Percentiles rank a stretch among this genome's conserved stretches.
Conservation (phyloP, 2,888 invertebrate genomes). For the Athetis lepigone region DNA sequence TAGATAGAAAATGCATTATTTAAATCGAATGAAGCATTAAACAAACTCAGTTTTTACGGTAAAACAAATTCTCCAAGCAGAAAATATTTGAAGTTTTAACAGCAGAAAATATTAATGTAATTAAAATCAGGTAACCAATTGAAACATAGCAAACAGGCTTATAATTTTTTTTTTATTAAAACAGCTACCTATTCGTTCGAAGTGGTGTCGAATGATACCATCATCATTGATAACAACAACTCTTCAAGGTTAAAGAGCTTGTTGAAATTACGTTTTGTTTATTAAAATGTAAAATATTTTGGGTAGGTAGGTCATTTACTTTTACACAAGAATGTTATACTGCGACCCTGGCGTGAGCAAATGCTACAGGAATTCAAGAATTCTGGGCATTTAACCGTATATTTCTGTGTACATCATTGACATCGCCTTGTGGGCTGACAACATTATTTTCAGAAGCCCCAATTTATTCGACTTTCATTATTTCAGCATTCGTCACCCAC, state of each 20-base stretch:
- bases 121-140: conserved; percentile 3
- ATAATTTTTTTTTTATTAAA: conserved; percentile 21
- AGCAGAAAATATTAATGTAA: background rate
- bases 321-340: conserved; percentile 32
- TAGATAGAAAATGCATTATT: background rate
- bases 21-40: conserved; percentile 24
- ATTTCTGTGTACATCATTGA: conserved; percentile 61
- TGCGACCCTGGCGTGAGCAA: conserved; percentile 47
- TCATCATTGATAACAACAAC: conserved; percentile 45
- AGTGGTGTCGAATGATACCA: conserved; percentile 32
- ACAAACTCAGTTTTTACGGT: background rate
- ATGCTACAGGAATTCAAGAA: conserved; percentile 55
- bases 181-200: background rate
- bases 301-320: too few species aligned
- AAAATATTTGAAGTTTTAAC: background rate
- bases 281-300: conserved; percentile 40
- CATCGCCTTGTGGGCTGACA: conserved; percentile 54
- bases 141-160: conserved; percentile 2
- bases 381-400: conserved; percentile 53
- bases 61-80: background rate
- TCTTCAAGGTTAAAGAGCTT: conserved; percentile 28
- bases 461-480: conserved; percentile 30
- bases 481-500: conserved; percentile 23
- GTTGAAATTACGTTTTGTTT: conserved; percentile 35
- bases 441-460: conserved; percentile 38